A percentile compares a stretch with the other conserved stretches of the same genome.
These are phyloP conservation scores for Nomada goodeniana DNA, from an alignment of 2,888 invertebrate genomes.

Conservation along the genomic window DNA sequence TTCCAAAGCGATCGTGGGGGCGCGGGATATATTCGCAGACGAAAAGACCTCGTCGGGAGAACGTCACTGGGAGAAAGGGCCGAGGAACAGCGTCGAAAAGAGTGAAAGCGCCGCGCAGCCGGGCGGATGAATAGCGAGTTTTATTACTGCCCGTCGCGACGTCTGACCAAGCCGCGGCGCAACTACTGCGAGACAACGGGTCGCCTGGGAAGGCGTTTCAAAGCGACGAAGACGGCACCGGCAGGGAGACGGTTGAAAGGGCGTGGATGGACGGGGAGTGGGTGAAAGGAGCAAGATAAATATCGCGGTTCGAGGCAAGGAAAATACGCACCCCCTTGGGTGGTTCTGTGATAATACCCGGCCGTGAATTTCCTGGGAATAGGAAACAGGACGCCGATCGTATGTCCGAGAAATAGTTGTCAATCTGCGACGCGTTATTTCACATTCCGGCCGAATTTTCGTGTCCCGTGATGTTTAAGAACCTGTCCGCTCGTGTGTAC, in stretches of 20 bases:
- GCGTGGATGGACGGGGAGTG: background rate
- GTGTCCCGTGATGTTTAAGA: background rate
- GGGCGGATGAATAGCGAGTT: constrained; percentile 47
- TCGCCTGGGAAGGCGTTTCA: constrained; percentile 13
- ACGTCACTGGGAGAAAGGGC: background rate
- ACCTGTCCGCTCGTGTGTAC: background rate
- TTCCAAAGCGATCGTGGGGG: constrained; percentile 1
- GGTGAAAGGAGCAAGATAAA: constrained; percentile 1
- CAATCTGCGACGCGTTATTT: no score
- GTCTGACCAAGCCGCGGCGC: constrained; percentile 36
- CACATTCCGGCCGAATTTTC: background rate
- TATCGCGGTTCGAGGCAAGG: background rate
- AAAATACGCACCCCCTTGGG: background rate
- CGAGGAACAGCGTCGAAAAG: background rate
- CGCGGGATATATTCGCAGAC: background rate
- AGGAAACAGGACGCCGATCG: background rate
- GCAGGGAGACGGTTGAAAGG: background rate
- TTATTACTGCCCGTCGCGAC: constrained; percentile 40
- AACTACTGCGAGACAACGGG: constrained; percentile 46
- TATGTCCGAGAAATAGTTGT: background rate
- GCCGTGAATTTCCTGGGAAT: background rate
- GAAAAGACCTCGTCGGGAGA: background rate
- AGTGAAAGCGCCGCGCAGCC: constrained; percentile 20
- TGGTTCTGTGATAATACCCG: background rate
- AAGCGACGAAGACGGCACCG: background rate